Base-by-base conservation (phyloP, 2,888 invertebrate species). In the Tubiluchus corallicola region DNA sequence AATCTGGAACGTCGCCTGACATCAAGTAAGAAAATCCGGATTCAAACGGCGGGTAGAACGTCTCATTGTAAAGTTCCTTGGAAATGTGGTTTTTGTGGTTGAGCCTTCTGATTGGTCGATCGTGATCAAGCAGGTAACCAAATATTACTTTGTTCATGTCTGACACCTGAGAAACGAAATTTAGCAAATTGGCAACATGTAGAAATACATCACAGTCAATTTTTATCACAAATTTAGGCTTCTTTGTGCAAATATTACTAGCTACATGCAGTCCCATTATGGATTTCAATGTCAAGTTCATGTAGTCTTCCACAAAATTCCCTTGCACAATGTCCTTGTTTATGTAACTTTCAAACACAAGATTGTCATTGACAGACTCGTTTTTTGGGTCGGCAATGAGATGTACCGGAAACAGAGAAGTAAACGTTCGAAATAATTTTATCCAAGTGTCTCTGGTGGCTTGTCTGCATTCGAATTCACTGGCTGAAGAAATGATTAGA, bases 261-360 rank as follows among this genome's bases (percentile, higher is more conserved):
- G 29, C 29, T 9, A 29, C 29, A n/a, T 29, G 29, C 29, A 29
- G 29, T 9, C 29, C 29, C 29, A 29, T 29, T 9, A 29, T 29
- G 29, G 29, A 29, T 29, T 29, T 29, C 29, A 29, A 29, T n/a
- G 29, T 29, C 9, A 29, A n/a, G n/a, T 29, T 29, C n/a, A 9
- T 9, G n/a, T 29, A 29, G 29, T 9, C 9, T 9, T 29, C 29
- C 29, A n/a, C 29, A n/a, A 29, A 29, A n/a, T 29, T 29, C 9
- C 29, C 29, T n/a, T 29, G 29, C 29, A 29, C 29, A n/a, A 29
- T n/a, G 29, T 29, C 29, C 9, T n/a, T n/a, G 9, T 29, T 9
- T n/a, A n/a, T 29, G 29, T 29, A 29, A 29, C 29, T 29, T n/a
- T 29, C 29, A n/a, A 29, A 29, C 29, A 29, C n/a, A n/a, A 29